These are phyloP conservation scores for Sinocyclocheilus anshuiensis DNA, from an alignment of 2,113 vertebrate genomes.

Conservation along the genomic window DNA sequence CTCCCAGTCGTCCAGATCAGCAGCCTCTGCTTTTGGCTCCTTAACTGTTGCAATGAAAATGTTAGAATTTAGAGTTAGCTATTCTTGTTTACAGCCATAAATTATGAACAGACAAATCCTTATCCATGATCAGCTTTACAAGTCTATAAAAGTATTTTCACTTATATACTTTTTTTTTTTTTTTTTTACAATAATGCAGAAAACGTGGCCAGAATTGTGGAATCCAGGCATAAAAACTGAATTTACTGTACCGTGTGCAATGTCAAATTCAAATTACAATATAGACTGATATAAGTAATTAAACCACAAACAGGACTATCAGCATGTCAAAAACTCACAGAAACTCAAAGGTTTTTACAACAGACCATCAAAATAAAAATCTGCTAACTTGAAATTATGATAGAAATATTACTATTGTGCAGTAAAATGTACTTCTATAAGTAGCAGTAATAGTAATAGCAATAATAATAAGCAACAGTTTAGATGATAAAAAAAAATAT, in stretches of 20 bases:
- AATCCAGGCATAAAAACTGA: too few species aligned
- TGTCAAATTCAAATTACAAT: neutral
- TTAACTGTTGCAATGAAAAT: slow-evolving; percentile 43
- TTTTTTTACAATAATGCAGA: too few species aligned
- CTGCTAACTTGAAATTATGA: neutral
- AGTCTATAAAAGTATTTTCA: too few species aligned
- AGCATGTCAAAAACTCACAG: neutral
- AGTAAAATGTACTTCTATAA: neutral
- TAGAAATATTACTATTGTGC: neutral
- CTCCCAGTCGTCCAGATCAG: slow-evolving; percentile 93
- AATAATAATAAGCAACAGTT: too few species aligned
- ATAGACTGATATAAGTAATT: neutral
- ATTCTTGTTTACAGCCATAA: neutral
- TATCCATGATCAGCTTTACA: too few species aligned
- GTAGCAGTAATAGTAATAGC: neutral
- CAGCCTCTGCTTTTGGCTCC: slow-evolving; percentile 76
- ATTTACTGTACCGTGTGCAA: neutral
- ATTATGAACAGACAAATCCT: neutral
- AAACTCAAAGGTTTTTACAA: neutral
- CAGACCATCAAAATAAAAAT: neutral
- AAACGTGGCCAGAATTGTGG: too few species aligned
- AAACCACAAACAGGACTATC: neutral
- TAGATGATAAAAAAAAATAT: too few species aligned
- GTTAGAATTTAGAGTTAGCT: neutral
- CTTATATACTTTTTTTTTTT: too few species aligned